phyloP scores from a whole-genome alignment of 2,797 vertebrate genomes.

The Lutjanus argentimaculatus region DNA sequence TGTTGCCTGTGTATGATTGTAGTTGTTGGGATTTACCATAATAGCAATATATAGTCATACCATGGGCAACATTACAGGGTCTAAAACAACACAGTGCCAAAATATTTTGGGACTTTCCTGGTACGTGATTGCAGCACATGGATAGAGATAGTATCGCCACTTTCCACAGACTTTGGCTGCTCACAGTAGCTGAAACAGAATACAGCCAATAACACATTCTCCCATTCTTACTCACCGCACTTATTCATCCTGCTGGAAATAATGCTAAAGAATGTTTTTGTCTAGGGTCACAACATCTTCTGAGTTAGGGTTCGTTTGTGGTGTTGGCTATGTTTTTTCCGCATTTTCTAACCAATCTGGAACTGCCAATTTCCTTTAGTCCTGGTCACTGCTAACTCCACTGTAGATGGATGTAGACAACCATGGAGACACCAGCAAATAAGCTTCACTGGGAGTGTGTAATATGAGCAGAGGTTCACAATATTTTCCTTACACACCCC shows the following conservation, averaged over 20 bases:
- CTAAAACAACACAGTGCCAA: not conserved
- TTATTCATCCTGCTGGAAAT: slow-evolving; percentile 58
- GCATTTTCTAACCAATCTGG: not conserved
- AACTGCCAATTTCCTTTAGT: not conserved
- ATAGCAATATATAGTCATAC: not conserved
- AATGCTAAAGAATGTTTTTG: slow-evolving; percentile 10
- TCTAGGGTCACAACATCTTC: not conserved
- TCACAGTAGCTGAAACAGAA: slow-evolving; percentile 38
- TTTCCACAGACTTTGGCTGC: slow-evolving; percentile 41
- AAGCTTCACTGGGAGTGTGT: not conserved
- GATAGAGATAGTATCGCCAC: slow-evolving; percentile 35
- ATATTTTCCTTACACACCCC: not conserved
- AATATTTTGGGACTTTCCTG: slow-evolving; percentile 33
- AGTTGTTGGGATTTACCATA: not conserved
- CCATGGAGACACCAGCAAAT: not conserved
- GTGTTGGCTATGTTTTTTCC: not conserved
- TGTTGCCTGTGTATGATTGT: not conserved
- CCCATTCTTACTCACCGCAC: slow-evolving; percentile 49
- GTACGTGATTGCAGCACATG: slow-evolving; percentile 23
- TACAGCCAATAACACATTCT: slow-evolving; percentile 54
- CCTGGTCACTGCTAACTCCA: not conserved
- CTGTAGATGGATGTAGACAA: not conserved
- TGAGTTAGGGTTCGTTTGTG: not conserved
- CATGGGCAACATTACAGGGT: not conserved
- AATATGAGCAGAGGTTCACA: slow-evolving; percentile 11